Evolutionary conservation across 1,140 invertebrate species (phyloP).

Genomic region (Bombyx mori): ASM3026992v2 NC_085110.1:6204501-6205000

Average conservation of each 20-base stretch:
- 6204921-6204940: too few species aligned
- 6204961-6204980: too few species aligned
- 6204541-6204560: too few species aligned
- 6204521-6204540: too few species aligned
- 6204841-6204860: conserved; percentile 7
- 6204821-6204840: conserved; percentile 3
- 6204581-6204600: conserved; percentile 33
- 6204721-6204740: not conserved
- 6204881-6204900: too few species aligned
- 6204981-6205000: too few species aligned
- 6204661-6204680: conserved; percentile 9
- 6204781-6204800: conserved; percentile 7
- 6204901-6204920: too few species aligned
- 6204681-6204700: conserved; percentile 7
- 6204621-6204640: conserved; percentile 32
- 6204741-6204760: conserved; percentile 1
- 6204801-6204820: not conserved
- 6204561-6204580: conserved; percentile 8
- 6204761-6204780: conserved; percentile 3
- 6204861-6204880: not conserved
- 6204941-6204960: too few species aligned
- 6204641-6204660: conserved; percentile 14
- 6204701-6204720: not conserved
- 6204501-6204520: too few species aligned
- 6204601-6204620: conserved; percentile 25